Conservation (phyloP, 2,888 invertebrate genomes). For the Xanthostigma xanthostigma region DNA sequence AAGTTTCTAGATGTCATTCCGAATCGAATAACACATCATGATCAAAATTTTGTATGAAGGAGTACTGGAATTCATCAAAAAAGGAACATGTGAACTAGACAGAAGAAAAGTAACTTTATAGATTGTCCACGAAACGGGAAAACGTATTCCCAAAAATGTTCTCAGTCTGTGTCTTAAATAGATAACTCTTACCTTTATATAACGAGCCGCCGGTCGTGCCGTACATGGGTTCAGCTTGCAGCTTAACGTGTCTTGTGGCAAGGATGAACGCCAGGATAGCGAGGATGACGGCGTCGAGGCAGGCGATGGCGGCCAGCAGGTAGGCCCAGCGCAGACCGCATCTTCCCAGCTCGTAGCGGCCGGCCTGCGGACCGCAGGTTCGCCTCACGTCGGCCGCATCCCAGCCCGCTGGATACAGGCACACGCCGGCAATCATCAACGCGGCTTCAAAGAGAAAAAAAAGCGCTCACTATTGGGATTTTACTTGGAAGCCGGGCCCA, state of each 20-base stretch:
- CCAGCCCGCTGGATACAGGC: slow-evolving; percentile 86
- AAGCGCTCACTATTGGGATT: neutral
- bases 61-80: too few relatives aligned
- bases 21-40: too few relatives aligned
- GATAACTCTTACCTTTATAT: slow-evolving; percentile 43
- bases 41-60: too few relatives aligned
- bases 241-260: slow-evolving; percentile 73
- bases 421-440: slow-evolving; percentile 75
- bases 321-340: slow-evolving; percentile 91
- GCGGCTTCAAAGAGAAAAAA: slow-evolving; percentile 45
- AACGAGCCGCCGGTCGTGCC: slow-evolving; percentile 48
- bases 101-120: too few relatives aligned
- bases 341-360: slow-evolving; percentile 61
- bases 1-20: too few relatives aligned
- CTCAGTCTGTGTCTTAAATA: neutral
- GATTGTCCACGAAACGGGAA: slow-evolving; percentile 7
- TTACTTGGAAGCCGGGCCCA: too few relatives aligned
- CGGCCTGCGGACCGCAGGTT: slow-evolving; percentile 73
- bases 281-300: slow-evolving; percentile 70
- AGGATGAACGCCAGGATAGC: slow-evolving; percentile 85
- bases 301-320: slow-evolving; percentile 79
- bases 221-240: slow-evolving; percentile 67
- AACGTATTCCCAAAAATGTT: slow-evolving; percentile 3
- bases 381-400: slow-evolving; percentile 65
- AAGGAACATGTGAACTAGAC: too few relatives aligned